Base-by-base conservation (phyloP, 1,140 invertebrate genomes). In the Lithobius niger region DNA sequence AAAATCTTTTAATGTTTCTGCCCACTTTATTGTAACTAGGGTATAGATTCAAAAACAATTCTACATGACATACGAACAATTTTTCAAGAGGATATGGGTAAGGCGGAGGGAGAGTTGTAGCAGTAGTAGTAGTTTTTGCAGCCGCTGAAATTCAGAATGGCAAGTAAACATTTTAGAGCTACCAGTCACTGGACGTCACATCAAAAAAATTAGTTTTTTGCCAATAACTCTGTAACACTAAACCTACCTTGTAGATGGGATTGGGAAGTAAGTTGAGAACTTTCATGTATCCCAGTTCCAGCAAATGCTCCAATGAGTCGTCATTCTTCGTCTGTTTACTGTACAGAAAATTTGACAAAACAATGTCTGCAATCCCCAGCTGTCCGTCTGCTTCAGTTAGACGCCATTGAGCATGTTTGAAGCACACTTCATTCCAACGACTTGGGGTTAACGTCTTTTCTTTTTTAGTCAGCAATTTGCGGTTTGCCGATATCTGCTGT, bases 351-450 rank as follows among this genome's bases (percentile, higher is more conserved):
- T 97, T 97, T 51, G 88, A 88, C 0, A 99, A 79, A 21, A 93
- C 83, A 36, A 98, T 75, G 75, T 99, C 94, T 1, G 94, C 87
- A 60, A 99, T 92, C 47, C 93, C 94, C 47, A 98, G 80, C 69
- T 97, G 94, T 0, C 96, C 95, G 76, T 99, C 95, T 3, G 86
- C 83, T 71, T 98, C 93, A 0, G 95, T 99, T 24, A 99, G 77
- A 52, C 93, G 72, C 96, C 96, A 99, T 60, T 93, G 86, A n/a
- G 95, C 95, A 69, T 94, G 88, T 71, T 97, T 96, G 68, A 99
- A 98, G 69, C 91, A 97, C 60, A 99, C 96, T 75, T 99, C 95
- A 67, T 93, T 94, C 22, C 88, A 82, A 43, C 92, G 74, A 6
- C 91, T 84, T 27, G 90, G 82, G 1, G 81, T 81, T 0, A 71